These are phyloP conservation scores for Enteromius thamalakanensis DNA, from an alignment of 2,797 vertebrate genomes.

Conservation along the genomic window DNA sequence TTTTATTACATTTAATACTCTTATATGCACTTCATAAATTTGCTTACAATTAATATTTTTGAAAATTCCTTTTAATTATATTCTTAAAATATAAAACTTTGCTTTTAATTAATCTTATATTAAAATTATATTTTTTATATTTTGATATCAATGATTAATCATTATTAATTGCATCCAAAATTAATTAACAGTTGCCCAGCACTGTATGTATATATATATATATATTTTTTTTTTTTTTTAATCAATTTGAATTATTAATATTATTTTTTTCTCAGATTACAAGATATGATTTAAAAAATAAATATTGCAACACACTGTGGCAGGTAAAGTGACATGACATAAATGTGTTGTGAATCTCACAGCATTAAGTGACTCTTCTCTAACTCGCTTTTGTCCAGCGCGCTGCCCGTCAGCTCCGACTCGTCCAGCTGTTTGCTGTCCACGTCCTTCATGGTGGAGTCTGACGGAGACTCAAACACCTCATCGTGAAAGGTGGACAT, in stretches of 20 bases:
- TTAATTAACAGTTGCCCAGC: no score
- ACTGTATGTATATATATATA: no score
- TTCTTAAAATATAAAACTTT: no score
- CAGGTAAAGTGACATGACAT: not conserved
- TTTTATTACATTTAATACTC: no score
- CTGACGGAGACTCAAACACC: conserved; percentile 93
- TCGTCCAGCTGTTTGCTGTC: conserved; percentile 80
- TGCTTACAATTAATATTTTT: no score
- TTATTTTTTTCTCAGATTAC: not conserved
- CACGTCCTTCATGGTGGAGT: conserved; percentile 88
- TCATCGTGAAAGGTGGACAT: conserved; percentile 92
- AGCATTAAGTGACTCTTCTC: conserved; percentile 94
- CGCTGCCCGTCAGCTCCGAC: conserved; percentile 87
- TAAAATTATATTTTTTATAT: no score
- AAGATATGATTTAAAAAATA: not conserved
- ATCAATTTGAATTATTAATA: not conserved
- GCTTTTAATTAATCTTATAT: no score
- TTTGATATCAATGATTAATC: no score
- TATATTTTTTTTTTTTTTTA: no score
- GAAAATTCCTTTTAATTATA: no score
- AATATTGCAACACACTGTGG: not conserved
- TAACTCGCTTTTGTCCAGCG: conserved; percentile 87
- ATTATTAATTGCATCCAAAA: no score
- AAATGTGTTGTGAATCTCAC: conserved; percentile 76
- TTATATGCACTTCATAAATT: no score